These are phyloP conservation scores for Stomatorhinus walkeri DNA, from an alignment of 2,797 vertebrate species.

Conservation along the genomic window DNA sequence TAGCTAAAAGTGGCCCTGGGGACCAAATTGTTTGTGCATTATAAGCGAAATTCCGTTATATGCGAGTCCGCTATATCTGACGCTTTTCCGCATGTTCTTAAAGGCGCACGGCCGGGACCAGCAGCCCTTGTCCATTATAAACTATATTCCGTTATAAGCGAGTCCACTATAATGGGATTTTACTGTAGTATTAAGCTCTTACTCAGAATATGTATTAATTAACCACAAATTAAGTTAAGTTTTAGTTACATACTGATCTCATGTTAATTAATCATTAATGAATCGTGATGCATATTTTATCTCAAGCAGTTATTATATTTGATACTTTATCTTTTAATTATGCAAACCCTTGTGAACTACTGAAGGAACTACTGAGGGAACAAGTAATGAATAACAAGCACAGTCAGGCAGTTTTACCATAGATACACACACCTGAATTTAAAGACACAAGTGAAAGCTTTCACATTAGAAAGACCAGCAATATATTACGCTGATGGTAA, in stretches of 20 bases:
- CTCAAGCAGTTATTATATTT: not conserved
- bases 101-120: no score
- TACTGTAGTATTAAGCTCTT: not conserved
- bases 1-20: no score
- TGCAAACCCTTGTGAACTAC: not conserved
- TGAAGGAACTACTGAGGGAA: not conserved
- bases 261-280: not conserved
- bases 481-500: not conserved
- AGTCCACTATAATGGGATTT: no score
- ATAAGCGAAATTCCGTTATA: no score
- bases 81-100: no score
- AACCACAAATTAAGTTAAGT: not conserved
- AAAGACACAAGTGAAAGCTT: not conserved
- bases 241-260: not conserved
- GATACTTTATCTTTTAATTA: not conserved
- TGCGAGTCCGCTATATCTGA: no score
- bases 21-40: no score
- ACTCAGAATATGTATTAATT: not conserved
- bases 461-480: not conserved
- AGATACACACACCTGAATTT: not conserved
- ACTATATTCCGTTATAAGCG: no score
- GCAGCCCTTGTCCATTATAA: no score
- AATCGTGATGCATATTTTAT: not conserved
- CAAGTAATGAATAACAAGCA: not conserved
- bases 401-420: not conserved